Evolutionary conservation across 2,888 invertebrate genomes (phyloP), one percentile per base, ranked within the genome.

Genomic region (Lepidochitona cinerea): DNA sequence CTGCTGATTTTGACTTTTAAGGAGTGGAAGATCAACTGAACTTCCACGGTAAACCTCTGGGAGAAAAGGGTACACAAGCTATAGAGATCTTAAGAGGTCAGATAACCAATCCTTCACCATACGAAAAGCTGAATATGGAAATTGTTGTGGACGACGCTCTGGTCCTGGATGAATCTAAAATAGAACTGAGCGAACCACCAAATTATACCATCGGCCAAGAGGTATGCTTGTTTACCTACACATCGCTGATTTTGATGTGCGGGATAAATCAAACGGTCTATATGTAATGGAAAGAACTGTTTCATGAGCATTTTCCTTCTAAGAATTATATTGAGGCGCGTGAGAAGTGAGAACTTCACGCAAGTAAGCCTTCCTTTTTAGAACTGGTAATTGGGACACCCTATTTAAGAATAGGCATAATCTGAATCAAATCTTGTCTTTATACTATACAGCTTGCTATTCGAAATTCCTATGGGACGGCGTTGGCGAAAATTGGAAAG

Each of bases 1-100:
- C n/a, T n/a, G n/a, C n/a, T n/a, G n/a, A n/a, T 18, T 18, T 41
- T 41, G 41, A 41, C 18, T 97, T 97, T 92, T 94, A 95, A 14
- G 94, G 94, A 72, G 96, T 99, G 86, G 98, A 97, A 91, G 96
- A 99, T 90, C 85, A 93, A 81, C 96, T 97, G 72, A 96, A 97
- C 91, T 99, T 97, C 97, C 99, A 99, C 88, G 99, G 99, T 70
- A 99, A 99, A 91, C 94, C 98, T 0, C 91, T 99, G 74, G 97
- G 97, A 0, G 94, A 93, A 68, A 94, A 96, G 75, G 94, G 95
- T 0, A 94, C 94, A 0, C 93, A 92, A 83, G 93, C 95, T 18
- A 78, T 91, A 37, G 75, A 77, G 12, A 74, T 53, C 29, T 76
- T 87, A 53, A 92, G 93, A 29, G 26, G 29, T 23, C 9, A 29